phyloP scores from a whole-genome alignment of 2,113 vertebrate genomes.

The Uropsilus gracilis region DNA sequence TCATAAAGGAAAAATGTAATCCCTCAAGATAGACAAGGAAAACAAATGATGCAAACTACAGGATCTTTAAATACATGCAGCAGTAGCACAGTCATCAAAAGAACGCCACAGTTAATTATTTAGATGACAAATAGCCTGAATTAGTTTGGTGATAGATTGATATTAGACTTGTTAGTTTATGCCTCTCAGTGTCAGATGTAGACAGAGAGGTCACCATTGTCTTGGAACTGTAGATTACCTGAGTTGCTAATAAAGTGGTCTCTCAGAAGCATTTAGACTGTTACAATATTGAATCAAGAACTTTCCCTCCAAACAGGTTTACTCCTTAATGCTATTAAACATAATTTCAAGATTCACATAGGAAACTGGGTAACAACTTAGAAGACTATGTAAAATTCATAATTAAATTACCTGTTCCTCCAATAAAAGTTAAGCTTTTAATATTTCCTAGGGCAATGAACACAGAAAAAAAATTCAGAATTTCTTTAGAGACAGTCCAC shows the following conservation, averaged over 20 bases:
- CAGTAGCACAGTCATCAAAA: too few species aligned
- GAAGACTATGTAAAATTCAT: neutral
- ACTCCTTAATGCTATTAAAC: neutral
- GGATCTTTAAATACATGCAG: too few species aligned
- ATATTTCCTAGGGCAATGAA: neutral
- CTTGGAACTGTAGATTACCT: neutral
- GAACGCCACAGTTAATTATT: too few species aligned
- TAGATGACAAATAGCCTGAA: too few species aligned
- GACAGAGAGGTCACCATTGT: neutral
- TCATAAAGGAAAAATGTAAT: neutral
- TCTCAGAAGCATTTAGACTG: neutral
- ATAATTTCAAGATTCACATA: neutral
- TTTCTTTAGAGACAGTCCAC: neutral
- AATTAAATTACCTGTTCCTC: neutral
- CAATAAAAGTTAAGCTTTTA: constrained; percentile 31
- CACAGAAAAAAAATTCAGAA: neutral
- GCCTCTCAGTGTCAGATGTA: neutral
- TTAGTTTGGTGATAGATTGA: neutral
- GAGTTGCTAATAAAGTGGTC: neutral
- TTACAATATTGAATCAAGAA: neutral
- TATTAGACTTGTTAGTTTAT: neutral
- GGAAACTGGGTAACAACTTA: neutral
- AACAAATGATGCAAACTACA: too few species aligned
- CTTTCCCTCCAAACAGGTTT: neutral
- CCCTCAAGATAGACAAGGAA: too few species aligned